Evolutionary conservation across 2,888 invertebrate genomes (phyloP).

Genomic region (Noctuana brunneofusca): DNA sequence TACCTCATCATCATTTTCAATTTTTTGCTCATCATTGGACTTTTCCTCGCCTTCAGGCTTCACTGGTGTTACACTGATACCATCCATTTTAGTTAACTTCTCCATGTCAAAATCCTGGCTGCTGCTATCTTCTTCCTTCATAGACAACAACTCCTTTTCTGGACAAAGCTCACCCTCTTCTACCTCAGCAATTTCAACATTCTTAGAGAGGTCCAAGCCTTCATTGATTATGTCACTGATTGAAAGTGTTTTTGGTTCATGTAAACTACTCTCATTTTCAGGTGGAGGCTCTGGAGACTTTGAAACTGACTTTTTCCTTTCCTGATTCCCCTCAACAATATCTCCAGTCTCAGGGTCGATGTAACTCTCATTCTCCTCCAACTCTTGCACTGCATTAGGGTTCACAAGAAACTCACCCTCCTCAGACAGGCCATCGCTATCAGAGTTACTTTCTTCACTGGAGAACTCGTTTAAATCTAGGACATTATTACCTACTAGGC

Average conservation of each 20-base stretch:
- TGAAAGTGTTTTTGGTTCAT: slow-evolving; percentile 70
- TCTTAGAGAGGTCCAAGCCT: slow-evolving; percentile 73
- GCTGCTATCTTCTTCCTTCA: slow-evolving; percentile 67
- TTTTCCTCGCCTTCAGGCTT: slow-evolving; percentile 55
- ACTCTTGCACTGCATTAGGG: slow-evolving; percentile 72
- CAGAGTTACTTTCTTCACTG: slow-evolving; percentile 71
- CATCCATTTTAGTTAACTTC: slow-evolving; percentile 85
- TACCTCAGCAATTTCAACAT: slow-evolving; percentile 77
- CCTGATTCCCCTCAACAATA: slow-evolving; percentile 61
- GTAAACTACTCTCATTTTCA: slow-evolving; percentile 39
- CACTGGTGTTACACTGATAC: slow-evolving; percentile 75
- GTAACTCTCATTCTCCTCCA: slow-evolving; percentile 76
- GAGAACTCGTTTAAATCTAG: slow-evolving; percentile 78
- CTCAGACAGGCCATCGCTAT: slow-evolving; percentile 78
- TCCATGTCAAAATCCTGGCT: slow-evolving; percentile 83
- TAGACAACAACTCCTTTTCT: slow-evolving; percentile 68
- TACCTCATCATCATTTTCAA: slow-evolving; percentile 75
- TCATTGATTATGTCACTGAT: slow-evolving; percentile 78
- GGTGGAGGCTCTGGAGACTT: slow-evolving; percentile 34
- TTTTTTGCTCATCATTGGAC: slow-evolving; percentile 52
- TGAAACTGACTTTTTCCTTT: slow-evolving; percentile 37
- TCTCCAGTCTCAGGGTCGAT: slow-evolving; percentile 80
- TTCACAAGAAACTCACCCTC: slow-evolving; percentile 74
- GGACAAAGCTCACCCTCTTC: slow-evolving; percentile 73
- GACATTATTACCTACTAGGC: slow-evolving; percentile 75